Evolutionary conservation across 2,888 invertebrate genomes (phyloP), one percentile per base, ranked within the genome.

Genomic region (Ditula angustiorana): DNA sequence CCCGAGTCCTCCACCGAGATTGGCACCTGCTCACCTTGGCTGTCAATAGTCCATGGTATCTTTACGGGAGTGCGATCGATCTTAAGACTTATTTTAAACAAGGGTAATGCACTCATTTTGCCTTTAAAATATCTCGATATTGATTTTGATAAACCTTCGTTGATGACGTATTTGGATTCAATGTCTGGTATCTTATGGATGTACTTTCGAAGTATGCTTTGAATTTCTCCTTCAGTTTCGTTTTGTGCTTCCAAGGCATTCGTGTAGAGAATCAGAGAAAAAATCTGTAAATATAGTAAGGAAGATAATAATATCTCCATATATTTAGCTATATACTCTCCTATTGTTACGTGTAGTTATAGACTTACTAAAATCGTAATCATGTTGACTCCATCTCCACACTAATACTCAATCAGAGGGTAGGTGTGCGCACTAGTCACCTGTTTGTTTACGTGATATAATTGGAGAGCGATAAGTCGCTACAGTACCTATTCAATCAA

Each of bases 11-110:
- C 49, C 5, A 69, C 24, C 19, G 67, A 53, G 2, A 21, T 49
- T 0, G 71, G 69, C 62, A 76, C 71, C 8, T 63, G 24, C 3
- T 13, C 33, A 8, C 10, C 35, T 1, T 21, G 53, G 13, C 52
- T 11, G 23, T 71, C 75, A 16, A 86, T 35, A 37, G 79, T 80
- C 91, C 91, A 91, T 0, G 91, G 91, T 67, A 91, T 88, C 75
- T 83, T 85, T 1, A 91, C 82, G 0, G 90, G 88, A 7, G 77
- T 85, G 23, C 83, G 79, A 67, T 90, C 89, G 44, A 91, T 81
- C 69, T 83, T 87, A 26, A 90, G 69, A 63, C 78, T 85, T 57
- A 91, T 77, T 72, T 81, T 86, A 69, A 81, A 90, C n/a, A 91
- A 66, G 0, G 90, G 91, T 21, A 90, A 82, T 0, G 82, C 77